These are phyloP conservation scores for Streptopelia turtur DNA, from an alignment of 2,797 vertebrate genomes.

Conservation along the genomic window DNA sequence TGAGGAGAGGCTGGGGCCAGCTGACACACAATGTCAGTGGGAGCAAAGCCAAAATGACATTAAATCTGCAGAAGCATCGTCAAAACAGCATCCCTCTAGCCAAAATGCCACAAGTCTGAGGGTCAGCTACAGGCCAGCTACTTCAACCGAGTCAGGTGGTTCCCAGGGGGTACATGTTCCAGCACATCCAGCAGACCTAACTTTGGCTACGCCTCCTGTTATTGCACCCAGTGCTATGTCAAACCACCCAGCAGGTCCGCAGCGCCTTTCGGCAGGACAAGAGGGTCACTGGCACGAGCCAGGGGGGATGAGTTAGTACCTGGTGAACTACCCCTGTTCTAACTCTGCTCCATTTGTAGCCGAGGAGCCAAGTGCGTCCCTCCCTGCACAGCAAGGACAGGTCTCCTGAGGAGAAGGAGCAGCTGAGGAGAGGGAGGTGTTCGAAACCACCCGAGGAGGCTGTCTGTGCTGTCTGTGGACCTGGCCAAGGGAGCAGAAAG, in stretches of 20 bases:
- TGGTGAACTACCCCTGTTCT: background rate
- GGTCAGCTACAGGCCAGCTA: constrained; percentile 9
- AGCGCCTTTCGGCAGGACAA: background rate
- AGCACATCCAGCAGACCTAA: background rate
- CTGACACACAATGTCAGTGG: background rate
- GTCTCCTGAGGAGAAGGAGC: background rate
- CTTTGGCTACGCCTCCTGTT: background rate
- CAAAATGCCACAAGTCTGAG: fast-evolving
- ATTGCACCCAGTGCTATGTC: fast-evolving
- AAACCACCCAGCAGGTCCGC: fast-evolving
- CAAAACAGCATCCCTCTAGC: background rate
- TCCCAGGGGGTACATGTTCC: background rate
- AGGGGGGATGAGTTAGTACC: background rate
- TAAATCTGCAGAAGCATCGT: background rate
- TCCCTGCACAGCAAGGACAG: fast-evolving
- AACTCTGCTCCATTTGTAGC: background rate
- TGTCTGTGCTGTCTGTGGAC: background rate
- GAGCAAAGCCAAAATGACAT: background rate
- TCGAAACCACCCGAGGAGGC: fast-evolving
- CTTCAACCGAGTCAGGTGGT: background rate
- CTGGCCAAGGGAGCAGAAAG: background rate
- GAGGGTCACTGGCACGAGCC: background rate
- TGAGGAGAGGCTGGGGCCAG: background rate
- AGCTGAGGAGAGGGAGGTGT: background rate
- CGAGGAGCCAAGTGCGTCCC: fast-evolving